Evolutionary conservation across 2,797 vertebrate genomes (phyloP).

Genomic region (Passerculus sandwichensis): DNA sequence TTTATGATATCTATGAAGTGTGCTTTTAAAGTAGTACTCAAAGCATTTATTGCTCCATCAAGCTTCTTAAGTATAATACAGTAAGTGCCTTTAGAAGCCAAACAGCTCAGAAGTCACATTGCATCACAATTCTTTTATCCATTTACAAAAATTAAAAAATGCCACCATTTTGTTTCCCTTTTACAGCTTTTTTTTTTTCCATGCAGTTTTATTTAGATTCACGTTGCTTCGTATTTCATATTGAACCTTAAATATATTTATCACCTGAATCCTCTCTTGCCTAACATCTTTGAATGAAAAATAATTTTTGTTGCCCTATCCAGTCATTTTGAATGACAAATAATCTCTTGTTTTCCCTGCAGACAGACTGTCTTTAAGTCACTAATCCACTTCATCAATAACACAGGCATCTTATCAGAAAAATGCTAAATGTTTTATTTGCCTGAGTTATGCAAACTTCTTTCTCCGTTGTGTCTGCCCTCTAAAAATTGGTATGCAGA

Average conservation of each 20-base stretch:
- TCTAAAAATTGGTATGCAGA: background rate
- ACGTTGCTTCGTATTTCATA: background rate
- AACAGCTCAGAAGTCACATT: background rate
- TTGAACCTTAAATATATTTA: background rate
- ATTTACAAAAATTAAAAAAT: background rate
- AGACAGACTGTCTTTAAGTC: background rate
- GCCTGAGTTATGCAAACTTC: background rate
- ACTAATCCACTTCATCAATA: background rate
- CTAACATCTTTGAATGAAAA: conserved; percentile 8
- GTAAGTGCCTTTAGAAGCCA: background rate
- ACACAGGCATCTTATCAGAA: background rate
- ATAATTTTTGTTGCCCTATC: conserved; percentile 5
- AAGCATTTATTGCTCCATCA: background rate
- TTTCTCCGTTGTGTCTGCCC: background rate
- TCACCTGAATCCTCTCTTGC: background rate
- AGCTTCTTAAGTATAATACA: background rate
- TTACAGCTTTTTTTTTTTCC: background rate
- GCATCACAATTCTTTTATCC: background rate
- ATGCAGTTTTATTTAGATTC: background rate
- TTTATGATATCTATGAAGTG: background rate
- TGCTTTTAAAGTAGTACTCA: conserved; percentile 2
- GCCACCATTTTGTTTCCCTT: background rate
- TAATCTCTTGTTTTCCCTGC: conserved; percentile 20
- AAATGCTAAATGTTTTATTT: background rate
- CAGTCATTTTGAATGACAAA: background rate